These are phyloP conservation scores for Patiria miniata DNA, from an alignment of 35 echinoderm and acorn worm species.

Conservation along the genomic window DNA sequence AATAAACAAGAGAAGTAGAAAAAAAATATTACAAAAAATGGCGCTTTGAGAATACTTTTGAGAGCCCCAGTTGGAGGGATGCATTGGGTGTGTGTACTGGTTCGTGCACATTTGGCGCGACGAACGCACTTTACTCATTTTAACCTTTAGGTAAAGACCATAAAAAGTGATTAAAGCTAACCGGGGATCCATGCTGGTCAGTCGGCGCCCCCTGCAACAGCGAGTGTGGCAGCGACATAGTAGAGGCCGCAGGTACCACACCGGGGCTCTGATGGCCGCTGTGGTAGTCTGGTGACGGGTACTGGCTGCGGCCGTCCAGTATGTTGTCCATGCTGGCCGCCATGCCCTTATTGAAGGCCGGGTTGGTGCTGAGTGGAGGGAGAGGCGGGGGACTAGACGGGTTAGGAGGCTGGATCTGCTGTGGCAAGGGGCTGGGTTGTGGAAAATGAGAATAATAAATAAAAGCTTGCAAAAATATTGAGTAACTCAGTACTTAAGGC, in stretches of 20 bases:
- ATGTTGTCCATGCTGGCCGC: slow-evolving; percentile 78
- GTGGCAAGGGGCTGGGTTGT: not conserved
- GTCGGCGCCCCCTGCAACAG: not conserved
- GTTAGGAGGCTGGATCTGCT: not conserved
- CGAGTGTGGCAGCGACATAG: slow-evolving; percentile 62
- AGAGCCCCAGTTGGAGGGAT: too few relatives aligned
- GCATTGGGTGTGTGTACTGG: too few relatives aligned
- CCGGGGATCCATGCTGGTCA: not conserved
- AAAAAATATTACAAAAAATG: too few relatives aligned
- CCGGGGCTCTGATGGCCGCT: slow-evolving; percentile 38
- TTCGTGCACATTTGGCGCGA: too few relatives aligned
- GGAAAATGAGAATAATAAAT: too few relatives aligned
- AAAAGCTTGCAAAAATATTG: too few relatives aligned
- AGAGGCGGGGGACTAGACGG: not conserved
- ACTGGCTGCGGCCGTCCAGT: slow-evolving; percentile 44
- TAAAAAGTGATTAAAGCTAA: not conserved
- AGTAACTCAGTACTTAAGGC: too few relatives aligned
- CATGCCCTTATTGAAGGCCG: slow-evolving; percentile 33
- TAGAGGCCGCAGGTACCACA: slow-evolving; percentile 43
- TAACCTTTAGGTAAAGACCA: too few relatives aligned
- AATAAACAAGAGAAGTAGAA: too few relatives aligned
- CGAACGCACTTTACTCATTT: too few relatives aligned
- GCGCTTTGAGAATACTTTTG: too few relatives aligned
- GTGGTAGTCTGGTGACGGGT: slow-evolving; percentile 83
- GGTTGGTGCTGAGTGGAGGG: slow-evolving; percentile 10